Conservation (phyloP, 2,888 invertebrate genomes). For the Anoncus sp. region DNA sequence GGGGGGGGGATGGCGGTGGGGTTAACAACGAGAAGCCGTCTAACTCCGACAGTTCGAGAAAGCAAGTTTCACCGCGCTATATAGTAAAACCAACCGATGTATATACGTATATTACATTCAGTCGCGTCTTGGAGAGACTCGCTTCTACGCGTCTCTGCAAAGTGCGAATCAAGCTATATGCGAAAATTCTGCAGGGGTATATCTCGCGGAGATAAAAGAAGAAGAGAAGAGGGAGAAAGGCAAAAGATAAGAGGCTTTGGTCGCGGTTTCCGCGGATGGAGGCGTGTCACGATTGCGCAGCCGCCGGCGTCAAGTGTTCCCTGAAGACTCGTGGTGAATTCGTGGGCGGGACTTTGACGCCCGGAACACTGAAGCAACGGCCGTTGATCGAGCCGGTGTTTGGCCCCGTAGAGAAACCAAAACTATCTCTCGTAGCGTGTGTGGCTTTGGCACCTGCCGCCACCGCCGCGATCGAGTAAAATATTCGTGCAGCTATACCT, state of each 20-base stretch:
- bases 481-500: slow-evolving; percentile 34
- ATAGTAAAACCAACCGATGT: background rate
- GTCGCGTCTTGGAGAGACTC: slow-evolving; percentile 31
- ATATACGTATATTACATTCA: background rate
- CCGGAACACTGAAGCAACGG: slow-evolving; percentile 72
- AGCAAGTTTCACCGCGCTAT: slow-evolving; percentile 8
- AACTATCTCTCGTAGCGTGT: slow-evolving; percentile 69
- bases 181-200: slow-evolving; percentile 7
- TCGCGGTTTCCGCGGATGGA: slow-evolving; percentile 45
- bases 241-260: slow-evolving; percentile 29
- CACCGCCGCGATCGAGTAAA: slow-evolving; percentile 42
- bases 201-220: slow-evolving; percentile 4
- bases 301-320: slow-evolving; percentile 76
- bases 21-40: too few species aligned
- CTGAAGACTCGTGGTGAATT: slow-evolving; percentile 56
- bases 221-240: slow-evolving; percentile 34
- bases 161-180: background rate
- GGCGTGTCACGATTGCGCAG: slow-evolving; percentile 78
- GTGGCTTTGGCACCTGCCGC: slow-evolving; percentile 63
- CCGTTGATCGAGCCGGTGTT: slow-evolving; percentile 74
- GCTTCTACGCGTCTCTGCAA: slow-evolving; percentile 42
- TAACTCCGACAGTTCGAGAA: background rate
- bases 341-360: slow-evolving; percentile 76
- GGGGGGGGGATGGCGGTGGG: too few species aligned
- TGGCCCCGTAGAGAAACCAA: slow-evolving; percentile 71